Evolutionary conservation across 1,140 invertebrate genomes (phyloP), one percentile per base, ranked within the genome.

Genomic region (Paralvinella palmiformis): DNA sequence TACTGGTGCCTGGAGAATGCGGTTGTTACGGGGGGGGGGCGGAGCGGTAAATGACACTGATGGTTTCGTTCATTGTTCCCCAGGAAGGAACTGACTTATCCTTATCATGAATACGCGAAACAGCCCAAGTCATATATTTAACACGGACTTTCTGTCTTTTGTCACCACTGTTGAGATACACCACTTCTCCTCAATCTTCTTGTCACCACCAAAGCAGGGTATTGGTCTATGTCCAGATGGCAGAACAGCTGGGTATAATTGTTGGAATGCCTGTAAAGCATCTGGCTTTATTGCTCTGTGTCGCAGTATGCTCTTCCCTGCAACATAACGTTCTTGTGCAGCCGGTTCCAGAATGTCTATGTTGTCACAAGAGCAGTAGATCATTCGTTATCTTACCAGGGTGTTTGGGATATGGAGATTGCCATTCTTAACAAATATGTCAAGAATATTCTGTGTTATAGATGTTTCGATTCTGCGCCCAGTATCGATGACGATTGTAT

Each of bases 251-350:
- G 20, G 15, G 17, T 48, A n/a, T 22, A 1, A 24, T 15, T 5
- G 5, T 3, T 48, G 45, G 15, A 48, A 48, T 24, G 20, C 0
- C 5, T 3, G 15, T 48, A 48, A 4, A 7, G 45, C 45, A 24
- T 48, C 45, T 22, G 1, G 45, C 45, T 48, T 48, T n/a, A 5
- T 48, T 22, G 4, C 15, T 48, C 45, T 48, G 5, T n/a, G 27
- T 15, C 45, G 4, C 45, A 48, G 15, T 0, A 15, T 48, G 45
- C 17, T 6, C 45, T 48, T 17, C n/a, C 45, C 15, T 4, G 20
- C 45, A n/a, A n/a, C n/a, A n/a, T n/a, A n/a, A 48, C 45, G 6
- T 48, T 48, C n/a, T 24, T 48, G 45, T 48, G 45, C n/a, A 48
- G 45, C 45, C 17, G 1, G 45, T 48, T 48, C 45, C 17, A 48